Conservation (phyloP, 2,888 invertebrate species). For the Hydriomena furcata region DNA sequence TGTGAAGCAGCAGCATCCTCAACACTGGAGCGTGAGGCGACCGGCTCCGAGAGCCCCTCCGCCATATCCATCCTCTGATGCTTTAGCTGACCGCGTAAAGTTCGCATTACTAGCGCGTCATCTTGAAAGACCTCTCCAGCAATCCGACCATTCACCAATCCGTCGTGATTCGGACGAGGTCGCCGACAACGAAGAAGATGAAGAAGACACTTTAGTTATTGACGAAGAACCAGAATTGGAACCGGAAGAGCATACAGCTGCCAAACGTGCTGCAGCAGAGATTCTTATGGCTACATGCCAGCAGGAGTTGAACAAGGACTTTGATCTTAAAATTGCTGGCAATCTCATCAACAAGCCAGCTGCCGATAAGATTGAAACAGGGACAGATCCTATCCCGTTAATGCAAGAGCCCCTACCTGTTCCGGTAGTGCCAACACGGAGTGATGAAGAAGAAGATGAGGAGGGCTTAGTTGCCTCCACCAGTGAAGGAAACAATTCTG, state of each 20-base stretch:
- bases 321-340: conserved; percentile 81
- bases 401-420: conserved; percentile 91
- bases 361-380: conserved; percentile 74
- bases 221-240: conserved; percentile 84
- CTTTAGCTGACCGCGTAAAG: conserved; percentile 81
- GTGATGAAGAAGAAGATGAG: conserved; percentile 88
- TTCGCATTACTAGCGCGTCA: conserved; percentile 91
- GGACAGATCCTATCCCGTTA: conserved; percentile 63
- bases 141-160: conserved; percentile 66
- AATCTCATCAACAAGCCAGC: conserved; percentile 82
- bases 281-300: conserved; percentile 80
- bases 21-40: conserved; percentile 93
- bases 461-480: conserved; percentile 91
- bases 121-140: conserved; percentile 84
- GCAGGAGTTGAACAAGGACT: conserved; percentile 76
- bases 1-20: conserved; percentile 96
- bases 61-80: conserved; percentile 63
- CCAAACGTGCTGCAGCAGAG: conserved; percentile 83
- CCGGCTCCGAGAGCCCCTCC: conserved; percentile 73
- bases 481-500: conserved; percentile 92
- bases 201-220: conserved; percentile 87
- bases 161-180: conserved; percentile 82
- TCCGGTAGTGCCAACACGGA: conserved; percentile 84
- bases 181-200: conserved; percentile 86
- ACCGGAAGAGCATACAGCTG: conserved; percentile 67